Percentiles rank a stretch among this genome's conserved stretches.
Conservation (phyloP, 2,888 invertebrate genomes). For the Platycheirus albimanus region DNA sequence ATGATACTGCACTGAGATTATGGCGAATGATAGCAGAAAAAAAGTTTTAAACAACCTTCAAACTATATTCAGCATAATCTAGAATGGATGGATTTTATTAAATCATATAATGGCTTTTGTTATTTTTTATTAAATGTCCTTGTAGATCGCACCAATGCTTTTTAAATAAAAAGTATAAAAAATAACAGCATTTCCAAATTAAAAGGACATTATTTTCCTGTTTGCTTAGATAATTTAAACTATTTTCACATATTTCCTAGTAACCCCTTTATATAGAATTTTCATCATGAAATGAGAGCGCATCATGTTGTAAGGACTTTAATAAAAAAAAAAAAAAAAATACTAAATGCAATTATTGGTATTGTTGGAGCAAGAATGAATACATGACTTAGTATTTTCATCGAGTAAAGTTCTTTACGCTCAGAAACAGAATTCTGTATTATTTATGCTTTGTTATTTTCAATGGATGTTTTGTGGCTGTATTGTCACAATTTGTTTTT, state of each 20-base stretch:
- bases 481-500: neutral
- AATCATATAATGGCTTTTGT: constrained; percentile 19
- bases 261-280: neutral
- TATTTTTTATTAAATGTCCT: constrained; percentile 31
- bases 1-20: constrained; percentile 22
- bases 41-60: constrained; percentile 36
- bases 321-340: constrained; percentile 26
- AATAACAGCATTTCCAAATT: constrained; percentile 22
- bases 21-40: neutral
- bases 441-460: no score
- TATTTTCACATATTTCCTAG: constrained; percentile 18
- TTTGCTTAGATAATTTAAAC: constrained; percentile 22
- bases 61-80: constrained; percentile 41
- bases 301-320: constrained; percentile 25
- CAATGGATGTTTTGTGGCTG: no score
- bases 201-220: constrained; percentile 35
- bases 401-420: constrained; percentile 5
- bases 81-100: constrained; percentile 35
- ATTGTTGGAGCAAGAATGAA: constrained; percentile 32
- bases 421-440: no score
- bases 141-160: constrained; percentile 33
- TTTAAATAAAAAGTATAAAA: neutral
- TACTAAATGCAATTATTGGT: constrained; percentile 7
- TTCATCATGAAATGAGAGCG: neutral
- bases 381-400: constrained; percentile 46